Percentiles rank a stretch among this genome's conserved stretches.
Conservation (phyloP, 2,113 vertebrate genomes). For the Albula goreensis region DNA sequence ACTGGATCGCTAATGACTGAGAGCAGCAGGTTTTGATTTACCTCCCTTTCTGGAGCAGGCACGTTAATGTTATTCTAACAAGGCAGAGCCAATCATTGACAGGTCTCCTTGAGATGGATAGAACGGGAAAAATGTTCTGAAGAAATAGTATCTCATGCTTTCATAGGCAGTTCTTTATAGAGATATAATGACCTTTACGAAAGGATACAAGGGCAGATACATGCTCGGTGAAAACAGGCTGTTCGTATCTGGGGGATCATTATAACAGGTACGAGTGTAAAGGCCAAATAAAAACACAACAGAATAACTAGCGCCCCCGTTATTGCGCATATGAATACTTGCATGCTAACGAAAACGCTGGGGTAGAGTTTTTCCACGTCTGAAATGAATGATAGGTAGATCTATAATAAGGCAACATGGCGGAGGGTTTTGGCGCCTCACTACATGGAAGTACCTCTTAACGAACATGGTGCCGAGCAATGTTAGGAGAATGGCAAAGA, state of each 20-base stretch:
- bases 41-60: not conserved
- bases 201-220: constrained; percentile 24
- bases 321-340: no score
- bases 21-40: no score
- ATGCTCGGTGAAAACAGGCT: constrained; percentile 16
- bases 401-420: not conserved
- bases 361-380: no score
- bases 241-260: constrained; percentile 37
- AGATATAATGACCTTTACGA: constrained; percentile 43
- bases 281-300: constrained; percentile 38
- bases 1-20: no score
- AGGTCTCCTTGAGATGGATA: no score
- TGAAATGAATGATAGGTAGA: not conserved
- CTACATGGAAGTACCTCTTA: not conserved
- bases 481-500: no score
- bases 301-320: constrained; percentile 23
- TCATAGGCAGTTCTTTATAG: not conserved
- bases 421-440: not conserved
- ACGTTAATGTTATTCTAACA: not conserved
- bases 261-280: constrained; percentile 42
- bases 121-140: not conserved
- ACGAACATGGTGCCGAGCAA: not conserved
- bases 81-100: not conserved
- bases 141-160: not conserved
- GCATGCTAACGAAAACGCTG: no score